These are phyloP conservation scores for Paraescarpia echinospica DNA, from an alignment of 1,140 invertebrate species.

Conservation along the genomic window DNA sequence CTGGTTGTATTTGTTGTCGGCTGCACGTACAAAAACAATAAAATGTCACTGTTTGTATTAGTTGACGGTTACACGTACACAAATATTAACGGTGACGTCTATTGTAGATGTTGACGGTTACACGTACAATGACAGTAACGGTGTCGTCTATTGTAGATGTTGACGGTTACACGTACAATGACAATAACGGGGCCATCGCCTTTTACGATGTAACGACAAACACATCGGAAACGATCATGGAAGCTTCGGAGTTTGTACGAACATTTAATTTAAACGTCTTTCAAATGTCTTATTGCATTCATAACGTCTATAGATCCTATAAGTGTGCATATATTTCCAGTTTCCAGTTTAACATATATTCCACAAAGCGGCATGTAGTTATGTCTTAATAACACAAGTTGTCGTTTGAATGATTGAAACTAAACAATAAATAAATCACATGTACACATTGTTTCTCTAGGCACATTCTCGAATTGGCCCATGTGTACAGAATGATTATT, in stretches of 20 bases:
- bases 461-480: no score
- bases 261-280: background rate
- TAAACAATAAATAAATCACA: no score
- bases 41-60: no score
- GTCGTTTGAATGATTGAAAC: no score
- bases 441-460: no score
- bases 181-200: background rate
- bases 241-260: background rate
- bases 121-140: background rate
- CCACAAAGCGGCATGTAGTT: no score
- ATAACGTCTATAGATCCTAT: background rate
- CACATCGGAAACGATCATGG: background rate
- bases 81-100: background rate
- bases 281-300: background rate
- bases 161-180: background rate
- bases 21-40: background rate
- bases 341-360: background rate
- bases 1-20: background rate
- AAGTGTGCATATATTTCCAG: background rate
- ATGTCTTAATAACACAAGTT: no score
- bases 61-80: no score
- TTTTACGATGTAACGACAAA: background rate
- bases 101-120: background rate
- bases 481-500: no score
- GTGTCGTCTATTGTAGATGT: background rate